Percentiles rank a stretch among this genome's conserved stretches.
phyloP scores from a whole-genome alignment of 1,140 invertebrate species.

The Drosophila sechellia region DNA sequence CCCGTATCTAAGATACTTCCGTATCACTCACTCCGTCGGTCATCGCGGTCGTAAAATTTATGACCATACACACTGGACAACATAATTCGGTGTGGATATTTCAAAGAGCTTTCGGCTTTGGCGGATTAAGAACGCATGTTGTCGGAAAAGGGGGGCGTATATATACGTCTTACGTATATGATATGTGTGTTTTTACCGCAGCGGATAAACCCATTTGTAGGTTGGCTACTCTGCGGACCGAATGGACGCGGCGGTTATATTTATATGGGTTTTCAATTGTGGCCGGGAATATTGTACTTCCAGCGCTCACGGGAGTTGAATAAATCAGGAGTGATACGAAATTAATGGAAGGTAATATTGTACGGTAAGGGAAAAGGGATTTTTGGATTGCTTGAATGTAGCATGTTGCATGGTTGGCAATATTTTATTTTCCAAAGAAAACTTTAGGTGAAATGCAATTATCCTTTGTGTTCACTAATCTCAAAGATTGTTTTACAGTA shows the following conservation, averaged over 20 bases:
- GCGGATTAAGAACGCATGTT: constrained; percentile 52
- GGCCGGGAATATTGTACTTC: background rate
- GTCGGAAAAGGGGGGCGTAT: constrained; percentile 4
- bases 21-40: constrained; percentile 1
- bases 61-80: constrained; percentile 70
- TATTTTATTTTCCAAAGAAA: background rate
- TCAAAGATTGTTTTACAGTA: no score
- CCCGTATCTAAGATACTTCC: constrained; percentile 20
- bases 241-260: background rate
- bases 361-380: no score
- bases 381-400: no score
- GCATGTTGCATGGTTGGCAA: background rate
- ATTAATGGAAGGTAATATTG: background rate
- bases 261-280: constrained; percentile 28
- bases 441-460: no score
- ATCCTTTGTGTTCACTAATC: no score
- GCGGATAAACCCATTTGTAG: constrained; percentile 15
- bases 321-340: background rate
- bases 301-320: background rate
- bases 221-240: background rate
- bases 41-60: constrained; percentile 66
- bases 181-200: constrained; percentile 17
- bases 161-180: constrained; percentile 8
- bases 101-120: constrained; percentile 37
- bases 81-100: constrained; percentile 65